Evolutionary conservation across 2,113 vertebrate genomes (phyloP).

Genomic region (Chaenogobius annularis): DNA sequence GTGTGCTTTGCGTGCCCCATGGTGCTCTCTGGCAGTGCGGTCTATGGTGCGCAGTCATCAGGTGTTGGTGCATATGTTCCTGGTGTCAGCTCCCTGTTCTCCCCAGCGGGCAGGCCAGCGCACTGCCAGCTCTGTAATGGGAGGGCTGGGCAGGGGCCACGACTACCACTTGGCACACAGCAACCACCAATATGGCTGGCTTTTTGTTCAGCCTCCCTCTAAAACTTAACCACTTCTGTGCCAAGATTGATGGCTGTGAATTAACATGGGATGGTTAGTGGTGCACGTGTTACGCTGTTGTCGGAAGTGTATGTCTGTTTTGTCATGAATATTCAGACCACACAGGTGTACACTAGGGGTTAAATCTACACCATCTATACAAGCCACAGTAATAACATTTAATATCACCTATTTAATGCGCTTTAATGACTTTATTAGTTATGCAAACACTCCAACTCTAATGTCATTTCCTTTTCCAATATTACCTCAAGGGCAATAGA

Average conservation of each 20-base stretch:
- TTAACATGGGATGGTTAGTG: slow-evolving; percentile 75
- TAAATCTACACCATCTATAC: background rate
- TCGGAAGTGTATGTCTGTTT: slow-evolving; percentile 72
- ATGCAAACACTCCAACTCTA: background rate
- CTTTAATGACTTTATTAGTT: background rate
- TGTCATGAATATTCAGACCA: slow-evolving; percentile 54
- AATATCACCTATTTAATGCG: background rate
- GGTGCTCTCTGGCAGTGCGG: slow-evolving; percentile 49
- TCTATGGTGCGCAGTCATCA: slow-evolving; percentile 54
- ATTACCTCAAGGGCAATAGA: background rate
- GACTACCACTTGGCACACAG: slow-evolving; percentile 86
- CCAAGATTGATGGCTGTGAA: slow-evolving; percentile 79
- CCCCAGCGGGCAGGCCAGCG: slow-evolving; percentile 81
- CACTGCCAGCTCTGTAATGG: slow-evolving; percentile 83
- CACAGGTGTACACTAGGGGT: slow-evolving; percentile 31
- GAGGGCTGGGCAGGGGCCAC: slow-evolving; percentile 89
- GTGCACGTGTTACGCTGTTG: slow-evolving; percentile 70
- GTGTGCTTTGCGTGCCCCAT: slow-evolving; percentile 24
- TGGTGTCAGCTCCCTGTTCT: slow-evolving; percentile 78
- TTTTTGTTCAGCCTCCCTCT: slow-evolving; percentile 75
- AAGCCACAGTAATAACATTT: background rate
- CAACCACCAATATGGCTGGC: slow-evolving; percentile 87
- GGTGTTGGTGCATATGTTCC: slow-evolving; percentile 82
- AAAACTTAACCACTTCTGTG: slow-evolving; percentile 78
- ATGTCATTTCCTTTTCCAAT: background rate